Evolutionary conservation across 2,113 vertebrate genomes (phyloP).

Genomic region (Regulus satrapa): DNA sequence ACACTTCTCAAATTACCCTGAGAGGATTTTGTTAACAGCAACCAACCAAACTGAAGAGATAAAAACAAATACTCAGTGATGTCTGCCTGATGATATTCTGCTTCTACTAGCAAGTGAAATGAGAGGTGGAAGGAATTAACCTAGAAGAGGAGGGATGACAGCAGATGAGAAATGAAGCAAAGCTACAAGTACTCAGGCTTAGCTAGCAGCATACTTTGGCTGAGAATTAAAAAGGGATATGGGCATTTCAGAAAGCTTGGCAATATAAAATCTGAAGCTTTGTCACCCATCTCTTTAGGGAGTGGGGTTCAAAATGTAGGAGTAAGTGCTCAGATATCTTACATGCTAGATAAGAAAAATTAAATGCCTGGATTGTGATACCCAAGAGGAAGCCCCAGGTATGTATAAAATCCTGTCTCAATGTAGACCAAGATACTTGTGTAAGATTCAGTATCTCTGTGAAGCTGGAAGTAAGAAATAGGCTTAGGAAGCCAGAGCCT

Average conservation of each 20-base stretch:
- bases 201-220: neutral
- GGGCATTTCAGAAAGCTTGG: neutral
- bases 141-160: conserved; percentile 31
- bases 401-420: neutral
- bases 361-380: neutral
- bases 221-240: neutral
- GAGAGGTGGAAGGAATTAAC: conserved; percentile 50
- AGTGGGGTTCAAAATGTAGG: neutral
- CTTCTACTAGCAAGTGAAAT: conserved; percentile 17
- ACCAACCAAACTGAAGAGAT: neutral
- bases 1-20: conserved; percentile 21
- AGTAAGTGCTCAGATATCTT: neutral
- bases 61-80: conserved; percentile 40
- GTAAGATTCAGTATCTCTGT: neutral
- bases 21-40: conserved; percentile 34
- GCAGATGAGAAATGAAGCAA: conserved; percentile 45
- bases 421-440: neutral
- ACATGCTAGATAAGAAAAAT: neutral
- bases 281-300: neutral
- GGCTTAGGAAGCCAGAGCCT: neutral
- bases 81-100: conserved; percentile 29
- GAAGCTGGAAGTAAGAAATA: neutral
- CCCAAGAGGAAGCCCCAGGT: neutral
- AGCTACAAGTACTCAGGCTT: neutral
- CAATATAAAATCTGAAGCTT: neutral